Percentiles rank a stretch among this genome's conserved stretches.
phyloP scores from a whole-genome alignment of 2,797 vertebrate species.

The Lates japonicus region DNA sequence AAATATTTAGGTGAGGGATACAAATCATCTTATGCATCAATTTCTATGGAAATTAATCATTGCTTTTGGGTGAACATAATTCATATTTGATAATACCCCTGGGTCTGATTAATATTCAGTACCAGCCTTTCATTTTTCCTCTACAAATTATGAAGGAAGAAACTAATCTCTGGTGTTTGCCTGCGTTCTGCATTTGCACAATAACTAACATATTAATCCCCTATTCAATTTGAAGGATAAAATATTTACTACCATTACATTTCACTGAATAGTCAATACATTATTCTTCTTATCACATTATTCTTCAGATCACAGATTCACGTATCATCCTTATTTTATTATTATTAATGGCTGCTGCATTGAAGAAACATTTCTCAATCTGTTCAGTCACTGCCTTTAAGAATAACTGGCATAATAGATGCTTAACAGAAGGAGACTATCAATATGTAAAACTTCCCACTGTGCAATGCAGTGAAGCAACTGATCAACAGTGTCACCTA shows the following conservation, averaged over 20 bases:
- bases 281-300: conserved; percentile 11
- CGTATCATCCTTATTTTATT: conserved; percentile 22
- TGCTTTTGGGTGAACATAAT: conserved; percentile 52
- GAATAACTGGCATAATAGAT: conserved; percentile 10
- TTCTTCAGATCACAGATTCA: conserved; percentile 7
- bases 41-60: conserved; percentile 65
- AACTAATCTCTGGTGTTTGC: conserved; percentile 36
- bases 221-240: conserved; percentile 32
- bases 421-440: neutral
- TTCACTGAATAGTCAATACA: conserved; percentile 14
- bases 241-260: conserved; percentile 45
- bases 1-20: conserved; percentile 35
- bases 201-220: conserved; percentile 19
- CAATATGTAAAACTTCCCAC: neutral
- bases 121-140: conserved; percentile 18
- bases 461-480: neutral
- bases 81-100: conserved; percentile 39
- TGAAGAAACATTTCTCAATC: neutral
- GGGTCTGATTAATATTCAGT: conserved; percentile 43
- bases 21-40: conserved; percentile 51
- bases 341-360: conserved; percentile 29
- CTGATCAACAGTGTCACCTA: conserved; percentile 59
- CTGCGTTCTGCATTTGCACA: conserved; percentile 16
- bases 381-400: conserved; percentile 11
- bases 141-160: conserved; percentile 23